Evolutionary conservation across 2,113 vertebrate genomes (phyloP), one percentile per base, ranked within the genome.

Genomic region (Sapayoa aenigma): DNA sequence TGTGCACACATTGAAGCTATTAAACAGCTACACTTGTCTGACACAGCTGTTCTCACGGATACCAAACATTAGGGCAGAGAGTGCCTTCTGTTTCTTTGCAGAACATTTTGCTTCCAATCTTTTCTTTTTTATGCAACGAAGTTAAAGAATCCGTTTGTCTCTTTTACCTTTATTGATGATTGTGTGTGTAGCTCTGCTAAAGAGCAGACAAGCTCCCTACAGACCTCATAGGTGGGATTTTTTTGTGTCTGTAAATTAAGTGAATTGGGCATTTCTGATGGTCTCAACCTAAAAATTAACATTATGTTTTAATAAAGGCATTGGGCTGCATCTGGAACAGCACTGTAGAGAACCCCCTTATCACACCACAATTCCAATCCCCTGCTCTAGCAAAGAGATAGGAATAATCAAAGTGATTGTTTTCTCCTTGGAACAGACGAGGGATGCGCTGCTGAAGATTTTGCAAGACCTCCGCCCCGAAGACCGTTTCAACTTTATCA

Each of bases 361-460:
- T 20, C 37, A 24, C 22, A 6, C 21, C 65, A 84, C 20, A 66
- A 10, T 28, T 81, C 46, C 62, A 60, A 15, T n/a, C 58, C 46
- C 58, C 50, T 37, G 30, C 9, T 77, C 37, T 78, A 72, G 30
- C n/a, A 67, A 47, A 59, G n/a, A 73, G 65, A n/a, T 11, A 24
- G 49, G 33, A 93, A 76, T 53, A 39, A n/a, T 37, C 60, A 65
- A 23, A 81, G 28, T 33, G 14, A 14, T 44, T 56, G 11, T 73
- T 63, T 60, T 71, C 49, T 77, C 33, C 44, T 72, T 53, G 77
- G 28, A 94, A 56, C 87, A 98, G 98, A 98, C 98, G 1, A 89
- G 21, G 42, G 95, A 97, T 53, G 98, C 98, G n/a, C 84, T 98
- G 39, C 4, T 96, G 82, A 97, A 98, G 97, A 97, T 98, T 81